Conservation (phyloP, 2,797 vertebrate genomes). For the Darevskia nairensis region DNA sequence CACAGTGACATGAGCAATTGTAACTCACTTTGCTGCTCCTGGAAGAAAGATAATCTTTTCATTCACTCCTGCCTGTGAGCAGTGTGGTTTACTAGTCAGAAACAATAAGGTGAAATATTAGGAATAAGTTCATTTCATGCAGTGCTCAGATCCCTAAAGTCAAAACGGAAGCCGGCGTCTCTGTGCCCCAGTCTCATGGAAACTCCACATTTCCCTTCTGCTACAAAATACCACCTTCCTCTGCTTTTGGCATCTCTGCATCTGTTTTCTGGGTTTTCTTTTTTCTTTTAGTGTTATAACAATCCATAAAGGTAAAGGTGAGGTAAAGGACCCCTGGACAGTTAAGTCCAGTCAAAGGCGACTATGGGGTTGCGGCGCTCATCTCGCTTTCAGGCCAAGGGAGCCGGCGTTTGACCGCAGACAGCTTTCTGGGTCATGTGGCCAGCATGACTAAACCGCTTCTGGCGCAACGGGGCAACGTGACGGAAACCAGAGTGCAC, state of each 20-base stretch:
- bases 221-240: constrained; percentile 44
- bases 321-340: too few relatives aligned
- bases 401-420: too few relatives aligned
- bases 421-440: too few relatives aligned
- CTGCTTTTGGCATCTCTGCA: constrained; percentile 52
- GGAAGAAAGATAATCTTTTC: constrained; percentile 45
- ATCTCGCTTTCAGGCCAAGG: too few relatives aligned
- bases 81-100: constrained; percentile 68
- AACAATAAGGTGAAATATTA: constrained; percentile 66
- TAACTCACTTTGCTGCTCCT: constrained; percentile 58
- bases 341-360: too few relatives aligned
- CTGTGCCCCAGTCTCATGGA: constrained; percentile 32
- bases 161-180: background rate
- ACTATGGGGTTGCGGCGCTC: too few relatives aligned
- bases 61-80: constrained; percentile 42
- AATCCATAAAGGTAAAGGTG: too few relatives aligned
- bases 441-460: too few relatives aligned
- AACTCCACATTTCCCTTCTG: constrained; percentile 37
- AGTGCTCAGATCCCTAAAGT: constrained; percentile 44
- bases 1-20: constrained; percentile 65
- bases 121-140: constrained; percentile 60
- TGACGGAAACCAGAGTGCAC: too few relatives aligned
- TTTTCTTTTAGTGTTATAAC: background rate
- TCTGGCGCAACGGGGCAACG: too few relatives aligned
- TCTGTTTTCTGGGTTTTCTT: constrained; percentile 42